Percentiles rank a stretch among this genome's conserved stretches.
Conservation (phyloP, 1,140 invertebrate genomes). For the Rhyacophila brunnea region DNA sequence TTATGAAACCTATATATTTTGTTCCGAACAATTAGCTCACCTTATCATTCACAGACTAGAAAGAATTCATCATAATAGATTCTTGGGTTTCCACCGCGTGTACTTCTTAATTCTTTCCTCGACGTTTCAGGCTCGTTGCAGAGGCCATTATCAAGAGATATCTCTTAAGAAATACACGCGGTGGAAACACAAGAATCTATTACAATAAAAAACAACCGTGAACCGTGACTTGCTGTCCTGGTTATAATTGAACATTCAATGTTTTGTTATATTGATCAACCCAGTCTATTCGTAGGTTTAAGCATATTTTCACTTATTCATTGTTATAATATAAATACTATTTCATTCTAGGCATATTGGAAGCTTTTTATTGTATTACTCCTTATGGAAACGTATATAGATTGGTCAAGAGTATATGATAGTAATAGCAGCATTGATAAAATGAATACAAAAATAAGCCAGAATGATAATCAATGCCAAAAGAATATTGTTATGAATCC, state of each 20-base stretch:
- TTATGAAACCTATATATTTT: too few species aligned
- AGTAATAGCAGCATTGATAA: conserved; percentile 4
- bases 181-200: too few species aligned
- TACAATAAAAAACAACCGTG: not conserved
- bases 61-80: too few species aligned
- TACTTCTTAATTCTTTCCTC: too few species aligned
- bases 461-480: too few species aligned
- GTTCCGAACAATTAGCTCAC: too few species aligned
- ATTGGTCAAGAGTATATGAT: conserved; percentile 46
- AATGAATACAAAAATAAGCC: not conserved
- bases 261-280: not conserved
- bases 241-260: not conserved
- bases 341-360: conserved; percentile 57
- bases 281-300: not conserved
- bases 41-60: not conserved
- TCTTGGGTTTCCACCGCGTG: too few species aligned
- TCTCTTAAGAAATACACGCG: too few species aligned
- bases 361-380: conserved; percentile 59
- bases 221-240: not conserved
- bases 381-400: conserved; percentile 60
- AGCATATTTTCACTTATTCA: not conserved
- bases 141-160: too few species aligned
- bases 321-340: conserved; percentile 14
- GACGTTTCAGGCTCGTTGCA: too few species aligned
- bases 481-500: too few species aligned